Evolutionary conservation across 2,797 vertebrate species (phyloP).

Genomic region (Smutsia temminckii): DNA sequence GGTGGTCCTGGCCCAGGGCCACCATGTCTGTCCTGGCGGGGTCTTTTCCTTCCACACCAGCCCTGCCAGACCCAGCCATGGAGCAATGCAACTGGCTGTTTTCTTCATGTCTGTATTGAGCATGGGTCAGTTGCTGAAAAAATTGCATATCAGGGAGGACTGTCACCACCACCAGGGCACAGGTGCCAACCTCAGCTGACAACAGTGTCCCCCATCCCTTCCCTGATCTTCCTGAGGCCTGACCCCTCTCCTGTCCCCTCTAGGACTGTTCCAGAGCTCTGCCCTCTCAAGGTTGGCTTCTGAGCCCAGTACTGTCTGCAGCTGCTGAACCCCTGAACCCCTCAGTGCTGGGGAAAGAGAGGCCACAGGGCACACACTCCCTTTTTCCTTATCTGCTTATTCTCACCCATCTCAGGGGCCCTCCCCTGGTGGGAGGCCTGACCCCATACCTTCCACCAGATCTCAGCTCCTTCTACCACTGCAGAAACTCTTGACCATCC

Average conservation of each 20-base stretch:
- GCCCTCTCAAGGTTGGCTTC: neutral
- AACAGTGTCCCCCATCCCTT: neutral
- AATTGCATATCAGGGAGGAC: neutral
- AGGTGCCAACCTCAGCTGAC: neutral
- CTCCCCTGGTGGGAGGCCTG: neutral
- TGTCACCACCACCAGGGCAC: neutral
- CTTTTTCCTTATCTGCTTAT: neutral
- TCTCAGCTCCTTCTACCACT: neutral
- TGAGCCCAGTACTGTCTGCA: neutral
- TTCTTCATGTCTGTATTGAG: fast-evolving
- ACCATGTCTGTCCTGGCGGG: fast-evolving
- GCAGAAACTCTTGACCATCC: neutral
- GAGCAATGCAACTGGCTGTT: fast-evolving
- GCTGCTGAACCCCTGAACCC: fast-evolving
- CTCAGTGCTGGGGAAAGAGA: neutral
- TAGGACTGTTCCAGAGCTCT: neutral
- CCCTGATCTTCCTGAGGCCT: neutral
- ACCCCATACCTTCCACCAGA: neutral
- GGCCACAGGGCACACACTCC: neutral
- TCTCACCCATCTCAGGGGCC: neutral
- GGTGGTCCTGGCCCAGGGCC: neutral
- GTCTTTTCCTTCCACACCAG: no score
- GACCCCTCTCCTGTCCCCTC: neutral
- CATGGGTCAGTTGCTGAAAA: neutral
- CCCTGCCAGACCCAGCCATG: neutral